phyloP scores from a whole-genome alignment of 2,797 vertebrate species.

The Nothura maculosa region DNA sequence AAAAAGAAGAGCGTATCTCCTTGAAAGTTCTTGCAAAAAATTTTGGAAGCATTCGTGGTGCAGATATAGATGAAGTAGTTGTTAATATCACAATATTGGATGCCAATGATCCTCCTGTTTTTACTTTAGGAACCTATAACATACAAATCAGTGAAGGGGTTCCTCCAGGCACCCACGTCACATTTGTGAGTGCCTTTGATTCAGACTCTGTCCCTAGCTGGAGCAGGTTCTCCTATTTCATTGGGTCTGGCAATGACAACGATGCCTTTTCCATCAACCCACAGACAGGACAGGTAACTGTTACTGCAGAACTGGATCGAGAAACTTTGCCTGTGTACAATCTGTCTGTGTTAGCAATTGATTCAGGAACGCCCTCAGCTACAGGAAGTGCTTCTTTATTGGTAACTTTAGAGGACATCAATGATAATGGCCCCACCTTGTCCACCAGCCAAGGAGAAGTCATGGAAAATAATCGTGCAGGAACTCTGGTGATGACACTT shows the following conservation, averaged over 20 bases:
- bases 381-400: slow-evolving; percentile 92
- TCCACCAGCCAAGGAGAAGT: slow-evolving; percentile 88
- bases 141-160: slow-evolving; percentile 94
- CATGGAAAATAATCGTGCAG: slow-evolving; percentile 92
- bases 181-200: slow-evolving; percentile 95
- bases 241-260: slow-evolving; percentile 88
- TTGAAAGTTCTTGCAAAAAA: slow-evolving; percentile 97
- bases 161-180: slow-evolving; percentile 91
- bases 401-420: slow-evolving; percentile 96
- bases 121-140: slow-evolving; percentile 90
- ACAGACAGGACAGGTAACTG: slow-evolving; percentile 95
- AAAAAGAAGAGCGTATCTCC: slow-evolving; percentile 94
- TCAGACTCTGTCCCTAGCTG: slow-evolving; percentile 97
- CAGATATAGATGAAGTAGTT: slow-evolving; percentile 95
- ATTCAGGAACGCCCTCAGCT: slow-evolving; percentile 91
- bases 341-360: slow-evolving; percentile 91
- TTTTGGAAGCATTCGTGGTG: slow-evolving; percentile 91
- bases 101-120: slow-evolving; percentile 96
- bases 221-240: slow-evolving; percentile 96
- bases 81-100: slow-evolving; percentile 96
- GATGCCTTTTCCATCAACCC: slow-evolving; percentile 93
- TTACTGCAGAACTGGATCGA: slow-evolving; percentile 92
- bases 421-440: slow-evolving; percentile 95
- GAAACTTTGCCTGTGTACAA: slow-evolving; percentile 93
- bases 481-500: slow-evolving; percentile 88